Evolutionary conservation across 2,888 invertebrate species (phyloP).

Genomic region (Mesorhabditis spiculigera): DNA sequence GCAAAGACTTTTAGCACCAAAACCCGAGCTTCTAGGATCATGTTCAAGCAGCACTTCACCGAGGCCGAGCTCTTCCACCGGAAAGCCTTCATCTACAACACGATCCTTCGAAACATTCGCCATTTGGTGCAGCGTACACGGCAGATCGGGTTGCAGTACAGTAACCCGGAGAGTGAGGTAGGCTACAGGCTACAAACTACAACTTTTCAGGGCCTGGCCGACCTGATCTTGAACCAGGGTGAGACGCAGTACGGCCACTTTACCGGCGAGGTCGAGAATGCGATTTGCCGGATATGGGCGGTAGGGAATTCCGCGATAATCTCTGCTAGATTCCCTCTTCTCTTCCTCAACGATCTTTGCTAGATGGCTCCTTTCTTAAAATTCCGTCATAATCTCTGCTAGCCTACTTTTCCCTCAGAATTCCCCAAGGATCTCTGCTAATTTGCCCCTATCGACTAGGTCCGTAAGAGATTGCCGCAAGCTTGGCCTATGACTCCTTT

Average conservation of each 20-base stretch:
- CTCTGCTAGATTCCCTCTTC: too few species aligned
- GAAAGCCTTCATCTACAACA: conserved; percentile 41
- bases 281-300: conserved; percentile 30
- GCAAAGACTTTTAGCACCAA: too few species aligned
- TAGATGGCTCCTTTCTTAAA: too few species aligned
- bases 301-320: not conserved
- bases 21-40: conserved; percentile 9
- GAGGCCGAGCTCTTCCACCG: conserved; percentile 43
- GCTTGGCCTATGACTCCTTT: too few species aligned
- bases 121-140: conserved; percentile 27
- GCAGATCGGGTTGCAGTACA: conserved; percentile 19
- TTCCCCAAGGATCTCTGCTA: too few species aligned
- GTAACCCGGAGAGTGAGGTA: conserved; percentile 32
- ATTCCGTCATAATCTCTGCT: too few species aligned
- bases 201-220: conserved; percentile 27
- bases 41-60: conserved; percentile 33
- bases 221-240: conserved; percentile 23
- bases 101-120: conserved; percentile 35
- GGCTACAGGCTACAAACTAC: not conserved
- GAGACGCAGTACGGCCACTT: conserved; percentile 29
- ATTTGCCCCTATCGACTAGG: too few species aligned
- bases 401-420: too few species aligned
- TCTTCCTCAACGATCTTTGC: too few species aligned
- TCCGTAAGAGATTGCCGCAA: too few species aligned
- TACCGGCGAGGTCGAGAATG: conserved; percentile 17